phyloP scores from a whole-genome alignment of 2,888 invertebrate species.

The Ichneumon xanthorius region DNA sequence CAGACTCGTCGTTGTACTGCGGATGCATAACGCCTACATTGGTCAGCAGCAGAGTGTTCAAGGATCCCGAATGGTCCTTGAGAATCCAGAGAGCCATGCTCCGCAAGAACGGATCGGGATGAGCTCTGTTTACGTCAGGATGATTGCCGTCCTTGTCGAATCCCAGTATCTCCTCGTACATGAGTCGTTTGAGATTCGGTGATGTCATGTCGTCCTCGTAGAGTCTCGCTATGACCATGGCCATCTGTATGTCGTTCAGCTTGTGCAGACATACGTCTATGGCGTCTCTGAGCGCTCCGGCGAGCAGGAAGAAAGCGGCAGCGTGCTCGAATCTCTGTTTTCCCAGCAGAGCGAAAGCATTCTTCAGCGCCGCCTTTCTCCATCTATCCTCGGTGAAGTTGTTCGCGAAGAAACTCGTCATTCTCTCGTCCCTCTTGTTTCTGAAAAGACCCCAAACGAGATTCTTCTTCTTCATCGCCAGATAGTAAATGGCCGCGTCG shows the following conservation, averaged over 20 bases:
- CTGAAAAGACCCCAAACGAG: constrained; percentile 97
- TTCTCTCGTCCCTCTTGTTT: constrained; percentile 95
- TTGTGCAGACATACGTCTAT: constrained; percentile 97
- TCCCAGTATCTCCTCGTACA: constrained; percentile 93
- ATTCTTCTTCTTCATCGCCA: constrained; percentile 99
- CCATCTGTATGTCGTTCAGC: constrained; percentile 97
- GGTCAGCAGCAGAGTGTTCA: constrained; percentile 93
- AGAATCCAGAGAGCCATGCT: constrained; percentile 99
- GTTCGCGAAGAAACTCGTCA: constrained; percentile 98
- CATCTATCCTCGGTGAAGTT: constrained; percentile 97
- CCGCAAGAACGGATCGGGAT: constrained; percentile 98
- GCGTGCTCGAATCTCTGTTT: constrained; percentile 99
- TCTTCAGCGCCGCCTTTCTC: constrained; percentile 99
- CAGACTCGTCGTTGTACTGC: constrained; percentile 87
- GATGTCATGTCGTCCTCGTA: constrained; percentile 93
- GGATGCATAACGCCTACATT: constrained; percentile 93
- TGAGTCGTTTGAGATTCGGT: constrained; percentile 89
- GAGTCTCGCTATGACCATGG: constrained; percentile 96
- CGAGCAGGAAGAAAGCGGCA: constrained; percentile 98
- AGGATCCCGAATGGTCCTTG: constrained; percentile 94
- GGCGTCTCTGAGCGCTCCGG: constrained; percentile 97
- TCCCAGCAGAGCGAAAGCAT: constrained; percentile 98
- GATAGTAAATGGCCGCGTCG: constrained; percentile 98
- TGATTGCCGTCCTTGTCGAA: constrained; percentile 87
- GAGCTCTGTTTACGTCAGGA: constrained; percentile 90